Percentiles rank a stretch among this genome's conserved stretches.
phyloP scores from a whole-genome alignment of 1,140 invertebrate genomes.

The Calephelis nemesis region DNA sequence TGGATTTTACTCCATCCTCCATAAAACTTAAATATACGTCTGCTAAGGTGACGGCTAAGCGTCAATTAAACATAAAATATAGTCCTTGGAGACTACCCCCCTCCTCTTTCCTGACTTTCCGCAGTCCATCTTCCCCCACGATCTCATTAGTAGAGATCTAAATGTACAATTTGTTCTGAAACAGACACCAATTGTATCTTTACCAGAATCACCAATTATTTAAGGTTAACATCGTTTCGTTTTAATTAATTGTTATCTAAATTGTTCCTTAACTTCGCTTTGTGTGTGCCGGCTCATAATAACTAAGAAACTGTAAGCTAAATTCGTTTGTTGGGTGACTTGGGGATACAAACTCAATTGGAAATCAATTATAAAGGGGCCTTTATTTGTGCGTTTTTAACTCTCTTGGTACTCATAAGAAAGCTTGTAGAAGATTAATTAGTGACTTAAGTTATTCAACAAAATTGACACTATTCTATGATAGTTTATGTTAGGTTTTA shows the following conservation, averaged over 20 bases:
- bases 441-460: no score
- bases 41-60: constrained; percentile 67
- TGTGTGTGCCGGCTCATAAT: not conserved
- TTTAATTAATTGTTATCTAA: constrained; percentile 28
- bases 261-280: not conserved
- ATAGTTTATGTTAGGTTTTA: no score
- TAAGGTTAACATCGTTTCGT: constrained; percentile 39
- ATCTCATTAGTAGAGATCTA: constrained; percentile 66
- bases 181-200: constrained; percentile 69
- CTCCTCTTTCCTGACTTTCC: constrained; percentile 27
- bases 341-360: constrained; percentile 2
- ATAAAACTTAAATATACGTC: constrained; percentile 55
- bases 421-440: no score
- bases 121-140: constrained; percentile 38
- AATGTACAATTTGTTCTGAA: constrained; percentile 73
- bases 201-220: constrained; percentile 59
- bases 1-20: constrained; percentile 4
- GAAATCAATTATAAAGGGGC: not conserved
- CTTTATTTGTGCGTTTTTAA: no score
- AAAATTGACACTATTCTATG: no score
- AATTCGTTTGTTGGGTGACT: not conserved
- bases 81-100: constrained; percentile 50
- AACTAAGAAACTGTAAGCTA: not conserved
- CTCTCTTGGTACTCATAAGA: no score
- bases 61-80: constrained; percentile 75